Evolutionary conservation across 2,888 invertebrate species (phyloP).

Genomic region (Rugalucina vietnamica): DNA sequence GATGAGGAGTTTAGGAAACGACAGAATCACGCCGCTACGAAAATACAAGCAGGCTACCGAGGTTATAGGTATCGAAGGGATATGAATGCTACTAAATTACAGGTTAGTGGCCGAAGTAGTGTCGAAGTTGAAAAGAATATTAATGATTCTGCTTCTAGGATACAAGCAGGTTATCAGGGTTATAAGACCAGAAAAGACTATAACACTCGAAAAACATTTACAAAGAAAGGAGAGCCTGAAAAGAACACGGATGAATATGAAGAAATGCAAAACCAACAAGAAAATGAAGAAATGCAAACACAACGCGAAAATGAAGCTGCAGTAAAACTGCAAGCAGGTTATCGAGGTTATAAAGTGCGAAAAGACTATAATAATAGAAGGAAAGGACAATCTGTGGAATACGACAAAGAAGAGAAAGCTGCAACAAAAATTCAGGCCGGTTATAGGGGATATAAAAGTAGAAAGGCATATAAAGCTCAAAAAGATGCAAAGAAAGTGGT

Average conservation of each 20-base stretch:
- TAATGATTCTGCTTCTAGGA: constrained; percentile 39
- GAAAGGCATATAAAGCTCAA: constrained; percentile 28
- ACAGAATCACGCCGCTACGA: constrained; percentile 42
- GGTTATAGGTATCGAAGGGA: constrained; percentile 48
- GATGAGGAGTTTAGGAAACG: constrained; percentile 11
- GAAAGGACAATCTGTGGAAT: neutral
- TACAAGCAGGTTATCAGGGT: constrained; percentile 56
- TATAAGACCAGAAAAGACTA: constrained; percentile 49
- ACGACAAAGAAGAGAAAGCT: constrained; percentile 35
- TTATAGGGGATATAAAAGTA: constrained; percentile 45
- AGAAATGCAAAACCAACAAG: neutral
- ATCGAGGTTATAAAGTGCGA: constrained; percentile 42
- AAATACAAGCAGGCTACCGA: constrained; percentile 56
- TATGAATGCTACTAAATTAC: constrained; percentile 21
- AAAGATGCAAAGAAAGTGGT: neutral
- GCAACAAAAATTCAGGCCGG: constrained; percentile 53
- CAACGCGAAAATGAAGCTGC: constrained; percentile 39
- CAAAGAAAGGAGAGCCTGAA: neutral
- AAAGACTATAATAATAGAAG: constrained; percentile 19
- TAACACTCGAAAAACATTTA: neutral
- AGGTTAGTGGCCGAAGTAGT: constrained; percentile 36
- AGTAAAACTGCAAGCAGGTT: constrained; percentile 50
- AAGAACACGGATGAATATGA: constrained; percentile 1
- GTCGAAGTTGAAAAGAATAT: neutral
- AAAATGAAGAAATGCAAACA: constrained; percentile 11